These are phyloP conservation scores for Nyctalus aviator DNA, from an alignment of 2,797 vertebrate genomes.

Conservation along the genomic window DNA sequence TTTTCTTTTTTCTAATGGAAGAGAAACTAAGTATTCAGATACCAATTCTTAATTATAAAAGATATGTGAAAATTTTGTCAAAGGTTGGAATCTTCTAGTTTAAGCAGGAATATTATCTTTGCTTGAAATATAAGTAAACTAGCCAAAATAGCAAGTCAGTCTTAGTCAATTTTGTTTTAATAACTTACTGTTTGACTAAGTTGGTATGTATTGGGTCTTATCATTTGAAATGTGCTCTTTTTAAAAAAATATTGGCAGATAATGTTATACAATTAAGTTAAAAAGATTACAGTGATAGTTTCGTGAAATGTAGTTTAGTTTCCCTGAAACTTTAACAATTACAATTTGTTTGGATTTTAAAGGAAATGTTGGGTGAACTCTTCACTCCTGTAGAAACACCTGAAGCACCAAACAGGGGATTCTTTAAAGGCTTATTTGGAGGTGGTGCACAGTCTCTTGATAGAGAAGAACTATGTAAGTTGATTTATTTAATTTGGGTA, in stretches of 20 bases:
- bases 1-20: slow-evolving; percentile 48
- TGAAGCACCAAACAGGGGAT: slow-evolving; percentile 98
- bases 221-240: slow-evolving; percentile 49
- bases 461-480: slow-evolving; percentile 98
- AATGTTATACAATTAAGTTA: neutral
- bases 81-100: neutral
- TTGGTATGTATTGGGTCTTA: neutral
- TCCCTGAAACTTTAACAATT: slow-evolving; percentile 61
- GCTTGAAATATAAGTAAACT: neutral
- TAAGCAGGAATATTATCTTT: neutral
- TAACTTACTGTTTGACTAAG: neutral
- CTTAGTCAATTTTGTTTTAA: neutral
- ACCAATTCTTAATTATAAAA: slow-evolving; percentile 26
- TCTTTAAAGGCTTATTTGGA: slow-evolving; percentile 99
- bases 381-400: slow-evolving; percentile 99
- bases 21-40: neutral
- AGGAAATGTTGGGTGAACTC: slow-evolving; percentile 99
- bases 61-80: neutral
- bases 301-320: slow-evolving; percentile 14
- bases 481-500: slow-evolving; percentile 23
- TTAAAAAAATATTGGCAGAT: slow-evolving; percentile 8
- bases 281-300: slow-evolving; percentile 16
- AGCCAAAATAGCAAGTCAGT: neutral
- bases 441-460: slow-evolving; percentile 98
- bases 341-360: slow-evolving; percentile 78